A percentile compares a stretch with the other conserved stretches of the same genome.
These are phyloP conservation scores for Drosophila ambigua DNA, from an alignment of 1,140 invertebrate species.

Conservation along the genomic window DNA sequence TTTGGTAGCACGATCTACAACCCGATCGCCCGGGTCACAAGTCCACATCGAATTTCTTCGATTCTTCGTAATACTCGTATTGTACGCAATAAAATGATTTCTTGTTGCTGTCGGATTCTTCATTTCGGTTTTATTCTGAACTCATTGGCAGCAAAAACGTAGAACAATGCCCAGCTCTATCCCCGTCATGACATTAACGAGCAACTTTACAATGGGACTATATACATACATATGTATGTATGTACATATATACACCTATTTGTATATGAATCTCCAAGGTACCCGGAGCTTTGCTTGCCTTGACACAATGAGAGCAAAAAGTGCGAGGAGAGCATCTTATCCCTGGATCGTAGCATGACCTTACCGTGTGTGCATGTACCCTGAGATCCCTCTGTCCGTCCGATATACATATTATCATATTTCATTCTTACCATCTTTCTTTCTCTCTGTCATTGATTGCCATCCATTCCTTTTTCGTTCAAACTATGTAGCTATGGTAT, in stretches of 20 bases:
- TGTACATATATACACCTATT: background rate
- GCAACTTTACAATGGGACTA: slow-evolving; percentile 43
- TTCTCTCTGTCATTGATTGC: too few species aligned
- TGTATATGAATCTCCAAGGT: too few species aligned
- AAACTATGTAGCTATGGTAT: too few species aligned
- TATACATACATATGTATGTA: slow-evolving; percentile 1
- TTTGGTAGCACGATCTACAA: slow-evolving; percentile 42
- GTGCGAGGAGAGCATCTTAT: too few species aligned
- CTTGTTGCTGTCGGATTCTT: slow-evolving; percentile 23
- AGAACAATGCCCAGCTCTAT: slow-evolving; percentile 57
- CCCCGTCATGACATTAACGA: slow-evolving; percentile 49
- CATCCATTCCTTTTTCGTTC: too few species aligned
- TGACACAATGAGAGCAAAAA: too few species aligned
- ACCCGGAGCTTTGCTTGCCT: too few species aligned
- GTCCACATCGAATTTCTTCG: slow-evolving; percentile 67
- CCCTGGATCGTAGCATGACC: too few species aligned
- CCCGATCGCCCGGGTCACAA: slow-evolving; percentile 65
- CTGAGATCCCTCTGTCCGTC: too few species aligned
- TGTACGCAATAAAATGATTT: slow-evolving; percentile 62
- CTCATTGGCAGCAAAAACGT: slow-evolving; percentile 23
- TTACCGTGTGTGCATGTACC: too few species aligned
- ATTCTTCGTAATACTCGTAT: slow-evolving; percentile 32
- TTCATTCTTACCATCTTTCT: too few species aligned
- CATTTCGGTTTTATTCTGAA: slow-evolving; percentile 24
- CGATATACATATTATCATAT: too few species aligned